Evolutionary conservation across 2,797 vertebrate species (phyloP).

Genomic region (Nothura maculosa): DNA sequence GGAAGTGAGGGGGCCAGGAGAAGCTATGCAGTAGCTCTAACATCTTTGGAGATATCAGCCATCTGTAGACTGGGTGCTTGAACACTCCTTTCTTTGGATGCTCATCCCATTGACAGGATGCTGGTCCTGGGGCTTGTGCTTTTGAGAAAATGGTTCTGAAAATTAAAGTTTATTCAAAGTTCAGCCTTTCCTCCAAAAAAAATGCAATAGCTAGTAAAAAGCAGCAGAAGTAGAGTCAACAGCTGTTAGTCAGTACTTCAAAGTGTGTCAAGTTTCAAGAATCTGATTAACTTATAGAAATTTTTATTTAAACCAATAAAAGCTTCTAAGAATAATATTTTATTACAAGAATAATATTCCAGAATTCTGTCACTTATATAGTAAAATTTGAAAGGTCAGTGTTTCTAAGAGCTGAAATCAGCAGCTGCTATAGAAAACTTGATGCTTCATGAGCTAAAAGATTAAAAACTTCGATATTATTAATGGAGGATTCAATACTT

Average conservation of each 20-base stretch:
- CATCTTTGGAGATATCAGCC: not conserved
- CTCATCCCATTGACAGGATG: not conserved
- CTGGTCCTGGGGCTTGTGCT: not conserved
- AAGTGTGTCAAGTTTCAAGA: not conserved
- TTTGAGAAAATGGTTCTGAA: not conserved
- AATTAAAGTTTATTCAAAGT: not conserved
- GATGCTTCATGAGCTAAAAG: constrained; percentile 73
- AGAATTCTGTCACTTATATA: constrained; percentile 51
- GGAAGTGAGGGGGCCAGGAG: not conserved
- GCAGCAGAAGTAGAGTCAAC: not conserved
- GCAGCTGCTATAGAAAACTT: constrained; percentile 73
- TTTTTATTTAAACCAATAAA: not conserved
- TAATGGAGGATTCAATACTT: constrained; percentile 70
- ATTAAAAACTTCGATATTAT: constrained; percentile 72
- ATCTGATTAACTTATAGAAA: not conserved
- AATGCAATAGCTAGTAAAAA: not conserved
- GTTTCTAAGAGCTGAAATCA: constrained; percentile 65
- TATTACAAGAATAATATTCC: not conserved
- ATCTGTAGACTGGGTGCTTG: not conserved
- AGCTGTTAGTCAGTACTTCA: not conserved
- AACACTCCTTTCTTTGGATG: not conserved
- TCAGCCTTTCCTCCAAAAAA: not conserved
- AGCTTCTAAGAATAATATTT: not conserved
- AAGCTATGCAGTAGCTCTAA: not conserved
- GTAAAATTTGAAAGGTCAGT: constrained; percentile 51